Base-by-base conservation (phyloP, 35 echinoderm and acorn worm species). In the Hemicentrotus pulcherrimus region DNA sequence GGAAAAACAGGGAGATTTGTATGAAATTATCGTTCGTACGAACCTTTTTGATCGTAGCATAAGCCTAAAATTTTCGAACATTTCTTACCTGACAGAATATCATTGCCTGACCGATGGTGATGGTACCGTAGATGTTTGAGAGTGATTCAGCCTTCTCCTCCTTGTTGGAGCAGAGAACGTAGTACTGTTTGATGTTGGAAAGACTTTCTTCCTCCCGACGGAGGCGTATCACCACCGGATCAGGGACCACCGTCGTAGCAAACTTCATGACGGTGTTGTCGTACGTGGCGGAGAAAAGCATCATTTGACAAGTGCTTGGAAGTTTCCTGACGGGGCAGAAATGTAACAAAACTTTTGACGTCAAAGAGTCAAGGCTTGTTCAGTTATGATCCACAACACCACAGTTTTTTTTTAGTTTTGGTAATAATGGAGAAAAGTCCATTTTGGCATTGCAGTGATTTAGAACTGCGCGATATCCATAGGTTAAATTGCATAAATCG, bases 271-370 rank as follows among this genome's bases (percentile, higher is more conserved):
- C 98, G 3, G 91, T 86, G n/a, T 99, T 97, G 46, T 99, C 98
- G 91, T 99, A 99, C 18, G 98, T 99, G 60, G 98, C 98, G 4
- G 97, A 98, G 94, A 99, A 99, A 97, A 99, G 97, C 98, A 99
- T 99, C 98, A 98, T 99, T 50, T 99, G 98, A 61, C 98, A 99
- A 18, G 94, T 59, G 46, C 32, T 31, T 22, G 94, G 92, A 45
- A 99, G 96, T 47, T 97, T 98, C 94, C 98, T 99, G 31, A 30
- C 35, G 91, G 60, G 94, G 33, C 47, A 92, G 32, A 86, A 31
- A 86, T 7, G 11, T 0, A 0, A 86, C 8, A 86, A 1, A 86
- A 11, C 50, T 55, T 55, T 13, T 11, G 15, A 55, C 15, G 35
- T 41, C 3, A 0, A 55, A 55, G 50, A 55, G 10, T 41, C 35